phyloP scores from a whole-genome alignment of 2,797 vertebrate species.

The Coregonus ussuriensis region DNA sequence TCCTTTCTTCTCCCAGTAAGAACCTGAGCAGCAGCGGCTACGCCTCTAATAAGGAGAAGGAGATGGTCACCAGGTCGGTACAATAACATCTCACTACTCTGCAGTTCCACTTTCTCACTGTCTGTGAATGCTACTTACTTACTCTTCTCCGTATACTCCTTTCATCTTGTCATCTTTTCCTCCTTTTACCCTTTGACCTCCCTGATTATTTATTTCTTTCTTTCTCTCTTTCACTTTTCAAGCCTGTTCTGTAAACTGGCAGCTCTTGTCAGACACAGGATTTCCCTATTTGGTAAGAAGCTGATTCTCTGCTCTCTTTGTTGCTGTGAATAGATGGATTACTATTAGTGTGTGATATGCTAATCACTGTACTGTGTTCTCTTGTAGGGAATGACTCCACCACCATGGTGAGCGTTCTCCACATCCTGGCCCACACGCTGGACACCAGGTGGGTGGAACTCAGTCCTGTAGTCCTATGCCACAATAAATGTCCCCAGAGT shows the following conservation, averaged over 20 bases:
- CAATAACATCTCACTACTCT: not conserved
- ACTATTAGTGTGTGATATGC: slow-evolving; percentile 5
- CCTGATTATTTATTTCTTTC: slow-evolving; percentile 31
- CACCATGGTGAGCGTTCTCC: slow-evolving; percentile 98
- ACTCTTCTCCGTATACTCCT: slow-evolving; percentile 18
- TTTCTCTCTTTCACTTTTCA: slow-evolving; percentile 48
- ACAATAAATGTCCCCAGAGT: not conserved
- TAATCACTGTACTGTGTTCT: slow-evolving; percentile 13
- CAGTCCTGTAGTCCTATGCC: not conserved
- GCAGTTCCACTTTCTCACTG: not conserved
- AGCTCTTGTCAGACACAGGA: slow-evolving; percentile 99
- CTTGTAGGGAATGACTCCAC: slow-evolving; percentile 89
- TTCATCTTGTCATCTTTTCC: not conserved
- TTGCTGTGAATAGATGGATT: not conserved
- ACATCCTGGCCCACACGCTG: slow-evolving; percentile 96
- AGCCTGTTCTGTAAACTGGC: slow-evolving; percentile 99
- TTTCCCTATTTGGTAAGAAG: slow-evolving; percentile 99
- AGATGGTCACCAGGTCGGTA: slow-evolving; percentile 95
- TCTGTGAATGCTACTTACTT: not conserved
- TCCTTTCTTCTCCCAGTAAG: slow-evolving; percentile 94
- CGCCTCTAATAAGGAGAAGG: slow-evolving; percentile 98
- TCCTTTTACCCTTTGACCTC: slow-evolving; percentile 25
- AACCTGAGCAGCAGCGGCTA: slow-evolving; percentile 95
- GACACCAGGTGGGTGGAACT: slow-evolving; percentile 85
- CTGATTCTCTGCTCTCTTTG: slow-evolving; percentile 34